Percentiles rank a stretch among this genome's conserved stretches.
Conservation (phyloP, 2,113 vertebrate genomes). For the Dipodomys merriami region DNA sequence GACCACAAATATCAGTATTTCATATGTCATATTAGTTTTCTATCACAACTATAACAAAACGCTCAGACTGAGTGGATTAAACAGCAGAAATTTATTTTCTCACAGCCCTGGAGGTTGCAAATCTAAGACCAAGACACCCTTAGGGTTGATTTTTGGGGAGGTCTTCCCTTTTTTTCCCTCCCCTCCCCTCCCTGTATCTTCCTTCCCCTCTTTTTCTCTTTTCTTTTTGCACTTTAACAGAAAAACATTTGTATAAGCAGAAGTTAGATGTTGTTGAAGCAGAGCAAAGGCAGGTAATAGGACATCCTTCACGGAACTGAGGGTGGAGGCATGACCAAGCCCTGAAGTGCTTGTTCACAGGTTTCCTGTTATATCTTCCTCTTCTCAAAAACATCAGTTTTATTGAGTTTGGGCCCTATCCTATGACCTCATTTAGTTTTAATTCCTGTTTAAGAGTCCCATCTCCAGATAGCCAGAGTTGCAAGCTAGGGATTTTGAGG, state of each 20-base stretch:
- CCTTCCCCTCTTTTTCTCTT: not conserved
- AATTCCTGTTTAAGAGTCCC: not conserved
- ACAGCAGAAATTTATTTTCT: not conserved
- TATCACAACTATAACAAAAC: not conserved
- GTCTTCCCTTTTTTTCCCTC: no score
- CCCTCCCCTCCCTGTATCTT: no score
- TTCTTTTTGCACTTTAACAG: no score
- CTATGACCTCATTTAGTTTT: not conserved
- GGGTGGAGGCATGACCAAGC: no score
- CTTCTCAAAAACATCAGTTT: not conserved
- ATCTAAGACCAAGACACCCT: not conserved
- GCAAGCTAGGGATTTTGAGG: not conserved
- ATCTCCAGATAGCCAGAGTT: not conserved
- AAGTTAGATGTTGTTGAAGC: no score
- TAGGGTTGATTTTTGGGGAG: not conserved
- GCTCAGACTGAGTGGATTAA: not conserved
- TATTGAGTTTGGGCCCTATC: not conserved
- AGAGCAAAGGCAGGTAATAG: no score
- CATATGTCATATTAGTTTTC: not conserved
- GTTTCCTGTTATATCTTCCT: not conserved
- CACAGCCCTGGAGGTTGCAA: not conserved
- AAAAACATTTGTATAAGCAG: no score
- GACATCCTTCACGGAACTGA: no score
- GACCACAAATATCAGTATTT: not conserved
- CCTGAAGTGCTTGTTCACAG: rapidly evolving